Evolutionary conservation across 2,888 invertebrate species (phyloP), one percentile per base, ranked within the genome.

Genomic region (Ophonus ardosiacus): DNA sequence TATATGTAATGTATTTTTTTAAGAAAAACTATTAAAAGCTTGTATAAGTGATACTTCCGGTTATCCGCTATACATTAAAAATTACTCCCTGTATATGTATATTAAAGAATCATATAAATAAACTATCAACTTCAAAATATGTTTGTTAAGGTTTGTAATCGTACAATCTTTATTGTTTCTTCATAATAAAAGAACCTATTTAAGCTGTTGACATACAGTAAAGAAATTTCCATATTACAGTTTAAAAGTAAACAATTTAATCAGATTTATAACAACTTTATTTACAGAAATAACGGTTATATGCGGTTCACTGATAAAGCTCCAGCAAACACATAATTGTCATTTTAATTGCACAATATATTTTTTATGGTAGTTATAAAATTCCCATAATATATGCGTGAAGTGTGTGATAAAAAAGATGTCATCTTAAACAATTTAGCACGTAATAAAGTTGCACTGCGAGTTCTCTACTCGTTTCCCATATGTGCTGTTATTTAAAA

Each of bases 401-500:
- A 63, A 13, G 18, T 38, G n/a, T 68, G 68, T 15, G 68, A 31
- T 68, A 31, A 31, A 68, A 68, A 38, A 38, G 13, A 31, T 38
- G 68, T 68, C 68, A 38, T 38, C 38, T 68, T 68, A 38, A 38
- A n/a, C 68, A 38, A 31, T 68, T 68, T 38, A 21, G 38, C 68
- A 68, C 68, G 31, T 31, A 24, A 21, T 61, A 51, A 61, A 61
- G 61, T 65, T 65, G 10, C 21, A 68, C n/a, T 38, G 68, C 63
- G 63, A 63, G 63, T 24, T 21, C 18, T 61, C 18, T 61, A 24
- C 63, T 13, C 43, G 31, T 5, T 31, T 17, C 13, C 17, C 40
- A 43, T 18, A 43, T 74, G 74, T 74, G 74, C 18, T 51, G 57
- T 78, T 78, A 78, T 78, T 78, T 78, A 78, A 78, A 78, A 78